These are phyloP conservation scores for Lasius fuliginosus DNA, from an alignment of 2,888 invertebrate genomes.

Conservation along the genomic window DNA sequence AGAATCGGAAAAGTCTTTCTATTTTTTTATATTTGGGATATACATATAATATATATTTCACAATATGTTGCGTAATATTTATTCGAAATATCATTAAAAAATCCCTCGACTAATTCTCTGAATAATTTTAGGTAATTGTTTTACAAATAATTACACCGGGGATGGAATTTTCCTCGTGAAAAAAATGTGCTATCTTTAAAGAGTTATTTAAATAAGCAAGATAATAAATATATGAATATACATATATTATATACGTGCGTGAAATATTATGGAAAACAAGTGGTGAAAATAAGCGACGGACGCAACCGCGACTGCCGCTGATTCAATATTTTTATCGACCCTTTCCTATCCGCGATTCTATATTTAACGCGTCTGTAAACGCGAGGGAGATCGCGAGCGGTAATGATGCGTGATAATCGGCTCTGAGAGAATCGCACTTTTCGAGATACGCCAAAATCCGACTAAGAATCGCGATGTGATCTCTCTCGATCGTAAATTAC, in stretches of 20 bases:
- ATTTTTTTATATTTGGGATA: background rate
- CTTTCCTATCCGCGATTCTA: constrained; percentile 11
- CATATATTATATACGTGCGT: too few species aligned
- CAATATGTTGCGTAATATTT: background rate
- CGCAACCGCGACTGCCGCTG: background rate
- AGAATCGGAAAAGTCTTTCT: background rate
- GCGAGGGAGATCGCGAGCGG: background rate
- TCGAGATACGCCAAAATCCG: background rate
- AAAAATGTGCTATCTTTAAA: too few species aligned
- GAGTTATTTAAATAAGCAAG: background rate
- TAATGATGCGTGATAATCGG: background rate
- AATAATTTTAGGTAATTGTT: constrained; percentile 22
- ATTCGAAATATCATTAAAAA: background rate
- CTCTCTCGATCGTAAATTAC: background rate
- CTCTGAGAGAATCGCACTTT: background rate
- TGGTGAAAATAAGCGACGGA: background rate
- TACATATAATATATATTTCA: background rate
- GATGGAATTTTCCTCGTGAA: background rate
- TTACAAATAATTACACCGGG: background rate
- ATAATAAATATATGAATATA: background rate
- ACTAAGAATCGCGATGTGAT: background rate
- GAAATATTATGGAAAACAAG: background rate
- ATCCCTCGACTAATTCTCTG: background rate
- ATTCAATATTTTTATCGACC: constrained; percentile 23
- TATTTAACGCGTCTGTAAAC: constrained; percentile 29